Evolutionary conservation across 1,140 invertebrate species (phyloP), one percentile per base, ranked within the genome.

Genomic region (Apis laboriosa): DNA sequence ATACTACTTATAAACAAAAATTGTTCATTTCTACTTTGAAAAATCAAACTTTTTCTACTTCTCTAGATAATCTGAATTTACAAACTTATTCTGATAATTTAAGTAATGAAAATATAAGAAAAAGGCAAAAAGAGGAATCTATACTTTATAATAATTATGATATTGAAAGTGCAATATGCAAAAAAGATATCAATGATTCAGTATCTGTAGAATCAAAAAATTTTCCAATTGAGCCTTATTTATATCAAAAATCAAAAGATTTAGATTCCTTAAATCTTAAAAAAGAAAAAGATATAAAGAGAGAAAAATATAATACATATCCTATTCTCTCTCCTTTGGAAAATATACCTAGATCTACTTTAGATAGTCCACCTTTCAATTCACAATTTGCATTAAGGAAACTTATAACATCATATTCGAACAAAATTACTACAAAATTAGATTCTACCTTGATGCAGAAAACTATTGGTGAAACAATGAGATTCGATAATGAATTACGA

Each of bases 311-410:
- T 9, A 74, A 56, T 72, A 81, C 84, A 1, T 77, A 77, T 82
- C 28, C 77, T 4, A 51, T 86, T 43, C 60, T 84, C 9, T 67
- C 70, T 51, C 77, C 85, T 0, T 34, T 85, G 19, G 72, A 87
- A 74, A 68, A 84, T 67, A 68, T 66, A 2, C 61, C 74, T 43
- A 73, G 15, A 49, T 76, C 86, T n/a, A n/a, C 49, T 61, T n/a
- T 60, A 11, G 63, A 77, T 61, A 1, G 17, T 7, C 34, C 68
- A 8, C 11, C 79, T 9, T 7, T 81, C 4, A 17, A 49, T 49
- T 61, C 83, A 24, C 21, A 24, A 19, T 9, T 34, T 1, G 21
- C 15, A 12, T 13, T 75, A 56, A 79, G 3, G 58, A 19, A 43
- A n/a, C 4, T 19, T 60, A 34, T 15, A 13, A 72, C 8, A 17